Base-by-base conservation (phyloP, 1,140 invertebrate species). In the Nebria ingens region DNA sequence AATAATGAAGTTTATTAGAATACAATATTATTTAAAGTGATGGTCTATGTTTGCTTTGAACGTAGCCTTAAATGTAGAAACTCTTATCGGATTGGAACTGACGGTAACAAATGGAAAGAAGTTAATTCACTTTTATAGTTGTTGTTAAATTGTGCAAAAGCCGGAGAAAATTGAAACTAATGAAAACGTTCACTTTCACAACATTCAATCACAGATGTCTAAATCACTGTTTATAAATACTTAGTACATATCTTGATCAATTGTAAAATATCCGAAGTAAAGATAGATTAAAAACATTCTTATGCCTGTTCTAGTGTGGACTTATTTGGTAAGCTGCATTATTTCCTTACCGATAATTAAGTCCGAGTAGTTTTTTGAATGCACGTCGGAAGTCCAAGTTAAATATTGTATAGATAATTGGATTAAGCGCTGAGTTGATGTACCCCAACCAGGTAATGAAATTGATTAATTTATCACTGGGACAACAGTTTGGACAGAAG, bases 381-480 rank as follows among this genome's bases (percentile, higher is more conserved):
- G 94, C 93, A 65, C 85, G 79, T 55, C 94, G 80, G 71, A 97
- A 98, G 68, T 98, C 95, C 67, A 95, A 79, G 74, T 98, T 97
- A 71, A 97, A 98, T 68, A 97, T 96, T 1, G 93, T 97, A 72
- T 98, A 98, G 61, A 98, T 97, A 62, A 97, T 81, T 11, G 95
- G 95, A 73, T 98, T 98, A 11, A 97, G 78, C n/a, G 90, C 90
- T 19, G 93, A 97, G 73, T 99, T 98, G 56, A 97, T 84, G 70
- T 98, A 99, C 19, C 96, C 96, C 34, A 98, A 80, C 96, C 96
- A 99, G 21, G 91, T 93, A 62, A 93, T 91, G 65, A 93, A 90
- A 69, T 92, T 91, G 40, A 87, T 84, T 54, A 93, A 74, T 63
- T 84, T 83, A 34, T 83, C 80, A 3, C 86, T 89, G 12, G 88